Evolutionary conservation across 1,140 invertebrate species (phyloP).

Genomic region (Drosophila ironensis): DNA sequence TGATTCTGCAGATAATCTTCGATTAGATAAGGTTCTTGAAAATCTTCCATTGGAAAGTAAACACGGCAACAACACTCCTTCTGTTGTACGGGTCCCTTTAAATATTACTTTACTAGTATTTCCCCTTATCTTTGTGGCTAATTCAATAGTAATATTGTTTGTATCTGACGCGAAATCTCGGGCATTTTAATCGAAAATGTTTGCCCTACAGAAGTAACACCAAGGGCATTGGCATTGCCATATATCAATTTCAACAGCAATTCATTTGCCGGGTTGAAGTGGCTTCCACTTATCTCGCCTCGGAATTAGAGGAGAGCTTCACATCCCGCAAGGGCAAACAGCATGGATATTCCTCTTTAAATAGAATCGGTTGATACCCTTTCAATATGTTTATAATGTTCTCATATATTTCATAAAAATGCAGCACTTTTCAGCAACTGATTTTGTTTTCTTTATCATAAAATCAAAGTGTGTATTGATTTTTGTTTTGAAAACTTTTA

Average conservation of each 20-base stretch:
- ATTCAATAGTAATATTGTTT: conserved; percentile 15
- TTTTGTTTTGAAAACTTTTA: too few species aligned
- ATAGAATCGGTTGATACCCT: too few species aligned
- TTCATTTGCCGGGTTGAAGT: conserved; percentile 7
- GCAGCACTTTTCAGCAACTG: too few species aligned
- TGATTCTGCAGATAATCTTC: not conserved
- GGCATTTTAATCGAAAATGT: conserved; percentile 3
- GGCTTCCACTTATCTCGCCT: conserved; percentile 22
- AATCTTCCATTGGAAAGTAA: conserved; percentile 22
- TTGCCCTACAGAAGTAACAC: conserved; percentile 24
- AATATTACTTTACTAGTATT: too few species aligned
- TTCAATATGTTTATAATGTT: too few species aligned
- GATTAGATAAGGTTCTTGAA: conserved; percentile 6
- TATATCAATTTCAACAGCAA: conserved; percentile 36
- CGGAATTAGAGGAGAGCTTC: not conserved
- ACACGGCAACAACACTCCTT: not conserved
- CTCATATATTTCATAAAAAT: too few species aligned
- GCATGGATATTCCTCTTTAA: too few species aligned
- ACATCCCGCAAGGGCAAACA: conserved; percentile 7
- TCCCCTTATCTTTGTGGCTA: conserved; percentile 10
- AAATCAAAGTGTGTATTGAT: too few species aligned
- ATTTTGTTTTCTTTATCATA: too few species aligned
- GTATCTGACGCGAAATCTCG: not conserved
- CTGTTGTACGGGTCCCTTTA: conserved; percentile 24
- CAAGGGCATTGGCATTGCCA: conserved; percentile 12